Evolutionary conservation across 2,797 vertebrate species (phyloP), one percentile per base, ranked within the genome.

Genomic region (Sitta carolinensis): DNA sequence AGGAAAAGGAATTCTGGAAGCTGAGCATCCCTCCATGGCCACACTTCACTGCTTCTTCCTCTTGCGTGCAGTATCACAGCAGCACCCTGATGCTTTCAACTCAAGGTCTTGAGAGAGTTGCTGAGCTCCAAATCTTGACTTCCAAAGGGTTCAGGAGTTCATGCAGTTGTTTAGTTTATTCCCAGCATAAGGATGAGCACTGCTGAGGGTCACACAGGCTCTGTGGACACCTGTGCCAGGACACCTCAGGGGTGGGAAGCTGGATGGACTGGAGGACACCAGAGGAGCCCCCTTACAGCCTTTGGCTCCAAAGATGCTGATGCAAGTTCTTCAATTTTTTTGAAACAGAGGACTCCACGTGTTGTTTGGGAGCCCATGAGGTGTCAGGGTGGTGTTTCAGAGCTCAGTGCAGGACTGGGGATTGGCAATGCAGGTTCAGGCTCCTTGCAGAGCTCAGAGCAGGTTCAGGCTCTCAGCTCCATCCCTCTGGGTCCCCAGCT

Each of bases 111-210:
- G 30, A 43, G 51, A 11, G 8, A 27, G 14, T 19, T 68, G 8
- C 23, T 21, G 18, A 64, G 32, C 50, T 36, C 30, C 48, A 66
- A 7, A 51, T n/a, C 72, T 42, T 54, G 64, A 63, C 13, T 23
- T 89, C 19, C 32, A 16, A 66, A 68, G 57, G 16, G 15, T 20
- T 30, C 18, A n/a, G 57, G 40, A 36, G 22, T 54, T 61, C 29
- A 14, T 36, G 29, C 18, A 58, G 5, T 22, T 30, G 5, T 62
- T 64, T 5, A 2, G 5, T 17, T 52, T 25, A 2, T 48, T 82
- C 20, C 25, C 30, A 69, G 18, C 13, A 9, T 0, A 0, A 62
- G 23, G 52, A 7, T n/a, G 58, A 1, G 18, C 5, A 0, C 3
- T 50, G 34, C 36, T 27, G 61, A 2, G 1, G 75, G 32, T 2